These are phyloP conservation scores for Tiphia femorata DNA, from an alignment of 2,888 invertebrate species.

Conservation along the genomic window DNA sequence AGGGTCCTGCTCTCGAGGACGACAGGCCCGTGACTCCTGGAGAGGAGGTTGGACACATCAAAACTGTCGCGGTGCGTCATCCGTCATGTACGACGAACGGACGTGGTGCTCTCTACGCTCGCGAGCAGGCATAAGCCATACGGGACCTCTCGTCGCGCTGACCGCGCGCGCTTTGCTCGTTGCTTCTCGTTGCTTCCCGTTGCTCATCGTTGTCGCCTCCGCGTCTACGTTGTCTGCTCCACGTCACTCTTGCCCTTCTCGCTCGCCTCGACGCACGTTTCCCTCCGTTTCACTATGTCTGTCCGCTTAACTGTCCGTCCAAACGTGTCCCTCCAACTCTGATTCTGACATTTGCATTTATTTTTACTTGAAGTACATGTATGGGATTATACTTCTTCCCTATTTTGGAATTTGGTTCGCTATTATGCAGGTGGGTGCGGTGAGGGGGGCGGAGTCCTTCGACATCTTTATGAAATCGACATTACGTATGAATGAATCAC, in stretches of 20 bases:
- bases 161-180: slow-evolving; percentile 24
- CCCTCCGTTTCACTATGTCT: slow-evolving; percentile 44
- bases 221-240: slow-evolving; percentile 13
- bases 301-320: slow-evolving; percentile 19
- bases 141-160: slow-evolving; percentile 43
- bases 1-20: slow-evolving; percentile 18
- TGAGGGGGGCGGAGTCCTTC: too few species aligned
- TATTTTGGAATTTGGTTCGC: too few species aligned
- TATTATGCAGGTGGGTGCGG: too few species aligned
- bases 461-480: too few species aligned
- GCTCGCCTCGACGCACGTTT: slow-evolving; percentile 39
- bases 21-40: slow-evolving; percentile 38
- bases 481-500: too few species aligned
- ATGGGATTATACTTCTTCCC: too few species aligned
- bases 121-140: slow-evolving; percentile 49
- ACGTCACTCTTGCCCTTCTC: slow-evolving; percentile 25
- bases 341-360: too few species aligned
- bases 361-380: too few species aligned
- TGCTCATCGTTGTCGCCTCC: slow-evolving; percentile 8
- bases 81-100: slow-evolving; percentile 62
- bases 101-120: slow-evolving; percentile 56
- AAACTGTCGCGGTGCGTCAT: slow-evolving; percentile 61
- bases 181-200: slow-evolving; percentile 22
- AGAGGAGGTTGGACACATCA: slow-evolving; percentile 56
- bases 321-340: background rate